Percentiles rank a stretch among this genome's conserved stretches.
phyloP scores from a whole-genome alignment of 2,888 invertebrate species.

The Amaurobius ferox region DNA sequence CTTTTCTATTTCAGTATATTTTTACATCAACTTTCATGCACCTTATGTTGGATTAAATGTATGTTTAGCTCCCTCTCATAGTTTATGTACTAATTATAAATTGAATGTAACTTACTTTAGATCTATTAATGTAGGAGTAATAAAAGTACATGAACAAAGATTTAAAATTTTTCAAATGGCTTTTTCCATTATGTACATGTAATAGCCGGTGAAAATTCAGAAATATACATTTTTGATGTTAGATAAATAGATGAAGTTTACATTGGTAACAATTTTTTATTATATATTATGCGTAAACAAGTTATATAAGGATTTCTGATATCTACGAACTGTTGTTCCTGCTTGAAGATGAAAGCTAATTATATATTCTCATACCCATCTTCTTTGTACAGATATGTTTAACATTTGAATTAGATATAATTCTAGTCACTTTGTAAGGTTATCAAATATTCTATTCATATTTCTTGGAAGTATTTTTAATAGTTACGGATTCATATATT shows the following conservation, averaged over 20 bases:
- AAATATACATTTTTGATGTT: constrained; percentile 19
- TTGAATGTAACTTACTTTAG: constrained; percentile 6
- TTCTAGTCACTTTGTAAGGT: constrained; percentile 53
- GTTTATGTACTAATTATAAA: no score
- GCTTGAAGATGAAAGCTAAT: not conserved
- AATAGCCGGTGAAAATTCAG: constrained; percentile 30
- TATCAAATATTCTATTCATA: not conserved
- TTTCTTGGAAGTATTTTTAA: constrained; percentile 10
- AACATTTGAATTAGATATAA: constrained; percentile 48
- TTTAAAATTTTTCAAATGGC: not conserved
- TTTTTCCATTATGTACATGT: constrained; percentile 4
- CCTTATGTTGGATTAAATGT: no score
- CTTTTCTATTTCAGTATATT: no score
- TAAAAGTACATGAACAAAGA: not conserved
- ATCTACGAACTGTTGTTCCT: constrained; percentile 6
- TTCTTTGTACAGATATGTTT: constrained; percentile 51
- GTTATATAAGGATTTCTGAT: not conserved
- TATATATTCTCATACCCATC: constrained; percentile 27
- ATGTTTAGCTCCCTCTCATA: no score
- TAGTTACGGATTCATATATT: constrained; percentile 16
- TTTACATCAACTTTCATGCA: no score
- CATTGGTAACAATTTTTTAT: constrained; percentile 8
- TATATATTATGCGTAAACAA: constrained; percentile 8
- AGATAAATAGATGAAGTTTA: constrained; percentile 39
- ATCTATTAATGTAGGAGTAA: not conserved